These are phyloP conservation scores for Ophion obscuratus DNA, from an alignment of 2,888 invertebrate genomes.

Conservation along the genomic window DNA sequence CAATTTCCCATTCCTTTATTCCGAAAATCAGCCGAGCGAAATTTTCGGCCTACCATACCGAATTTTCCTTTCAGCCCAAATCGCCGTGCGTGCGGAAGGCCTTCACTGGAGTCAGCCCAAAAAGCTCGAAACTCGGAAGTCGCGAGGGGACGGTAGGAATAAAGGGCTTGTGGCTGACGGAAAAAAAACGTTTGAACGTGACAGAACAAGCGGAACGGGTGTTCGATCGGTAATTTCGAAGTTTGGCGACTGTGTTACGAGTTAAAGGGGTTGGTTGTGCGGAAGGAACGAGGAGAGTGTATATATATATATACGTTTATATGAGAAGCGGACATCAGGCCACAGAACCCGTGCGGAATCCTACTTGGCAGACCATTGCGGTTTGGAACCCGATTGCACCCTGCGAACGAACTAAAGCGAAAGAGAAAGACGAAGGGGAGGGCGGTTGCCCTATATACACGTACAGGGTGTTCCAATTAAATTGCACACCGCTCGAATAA, in stretches of 20 bases:
- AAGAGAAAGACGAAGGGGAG: conserved; percentile 28
- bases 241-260: conserved; percentile 75
- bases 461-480: not conserved
- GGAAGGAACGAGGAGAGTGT: conserved; percentile 57
- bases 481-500: not conserved
- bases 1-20: not conserved
- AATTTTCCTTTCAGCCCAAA: not conserved
- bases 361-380: conserved; percentile 77
- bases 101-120: not conserved
- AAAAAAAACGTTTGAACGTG: conserved; percentile 33
- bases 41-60: too few relatives aligned
- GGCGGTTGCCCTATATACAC: not conserved
- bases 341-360: conserved; percentile 70
- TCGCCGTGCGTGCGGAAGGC: not conserved
- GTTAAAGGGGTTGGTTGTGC: conserved; percentile 67
- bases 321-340: conserved; percentile 41
- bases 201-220: conserved; percentile 61
- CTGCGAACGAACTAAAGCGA: conserved; percentile 37
- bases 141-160: not conserved
- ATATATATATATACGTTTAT: conserved; percentile 1
- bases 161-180: not conserved
- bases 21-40: not conserved
- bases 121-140: not conserved
- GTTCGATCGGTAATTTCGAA: conserved; percentile 75
- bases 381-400: conserved; percentile 75